phyloP scores from a whole-genome alignment of 2,797 vertebrate species.

The Enteromius argenteus region DNA sequence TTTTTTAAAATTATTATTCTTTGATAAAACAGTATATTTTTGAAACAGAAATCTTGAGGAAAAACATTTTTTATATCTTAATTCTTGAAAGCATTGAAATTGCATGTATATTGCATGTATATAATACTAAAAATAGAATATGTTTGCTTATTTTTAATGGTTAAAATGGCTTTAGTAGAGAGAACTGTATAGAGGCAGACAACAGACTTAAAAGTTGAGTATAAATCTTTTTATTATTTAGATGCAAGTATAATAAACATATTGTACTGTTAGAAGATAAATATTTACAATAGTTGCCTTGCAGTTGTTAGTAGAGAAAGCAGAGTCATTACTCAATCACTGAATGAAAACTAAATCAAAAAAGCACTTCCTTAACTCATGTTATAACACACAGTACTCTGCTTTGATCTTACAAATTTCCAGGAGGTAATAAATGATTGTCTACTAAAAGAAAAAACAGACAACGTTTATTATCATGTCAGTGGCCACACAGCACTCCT shows the following conservation, averaged over 20 bases:
- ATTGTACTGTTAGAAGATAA: slow-evolving; percentile 74
- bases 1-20: not conserved
- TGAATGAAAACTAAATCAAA: slow-evolving; percentile 60
- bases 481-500: slow-evolving; percentile 18
- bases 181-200: slow-evolving; percentile 17
- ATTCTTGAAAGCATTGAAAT: not conserved
- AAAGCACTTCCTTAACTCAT: slow-evolving; percentile 21
- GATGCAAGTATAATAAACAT: slow-evolving; percentile 85
- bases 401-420: slow-evolving; percentile 57
- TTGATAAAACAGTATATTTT: not conserved
- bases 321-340: slow-evolving; percentile 69
- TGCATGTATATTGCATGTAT: not conserved
- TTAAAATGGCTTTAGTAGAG: not conserved
- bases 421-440: slow-evolving; percentile 73
- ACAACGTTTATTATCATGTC: slow-evolving; percentile 45
- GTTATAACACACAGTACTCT: not conserved
- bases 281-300: slow-evolving; percentile 82
- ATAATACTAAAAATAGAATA: not conserved
- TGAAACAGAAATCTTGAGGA: not conserved
- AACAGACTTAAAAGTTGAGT: slow-evolving; percentile 67
- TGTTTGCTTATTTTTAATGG: not conserved
- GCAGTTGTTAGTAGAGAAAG: slow-evolving; percentile 75
- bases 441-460: slow-evolving; percentile 69
- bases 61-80: not conserved
- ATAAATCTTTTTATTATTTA: slow-evolving; percentile 78